Evolutionary conservation across 2,113 vertebrate genomes (phyloP).

Genomic region (Campylomormyrus tamandua): DNA sequence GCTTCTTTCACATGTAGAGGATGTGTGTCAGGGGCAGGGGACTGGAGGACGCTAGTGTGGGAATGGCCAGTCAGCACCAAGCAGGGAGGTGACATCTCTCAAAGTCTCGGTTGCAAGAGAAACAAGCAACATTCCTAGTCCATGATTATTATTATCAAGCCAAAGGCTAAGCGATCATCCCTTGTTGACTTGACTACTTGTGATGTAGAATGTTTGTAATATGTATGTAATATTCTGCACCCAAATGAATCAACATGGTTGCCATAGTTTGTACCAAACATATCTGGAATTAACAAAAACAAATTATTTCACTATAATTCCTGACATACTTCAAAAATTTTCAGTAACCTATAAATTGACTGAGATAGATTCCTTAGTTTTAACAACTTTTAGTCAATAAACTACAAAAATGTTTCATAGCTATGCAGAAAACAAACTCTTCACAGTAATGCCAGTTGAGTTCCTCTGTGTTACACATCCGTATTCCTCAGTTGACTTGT

Average conservation of each 20-base stretch:
- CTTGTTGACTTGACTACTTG: background rate
- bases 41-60: background rate
- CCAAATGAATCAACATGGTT: background rate
- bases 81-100: too few relatives aligned
- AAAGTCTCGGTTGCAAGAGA: background rate
- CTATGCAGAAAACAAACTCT: slow-evolving; percentile 1
- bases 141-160: background rate
- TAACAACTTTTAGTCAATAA: background rate
- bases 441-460: background rate
- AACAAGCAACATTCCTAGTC: background rate
- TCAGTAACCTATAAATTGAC: background rate
- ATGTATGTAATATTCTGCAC: background rate
- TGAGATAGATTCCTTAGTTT: background rate
- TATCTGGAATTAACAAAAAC: slow-evolving; percentile 8
- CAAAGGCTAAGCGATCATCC: background rate
- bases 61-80: background rate
- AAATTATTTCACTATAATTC: background rate
- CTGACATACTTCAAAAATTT: background rate
- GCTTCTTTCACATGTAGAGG: background rate
- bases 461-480: background rate
- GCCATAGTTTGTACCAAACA: background rate
- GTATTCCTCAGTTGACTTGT: background rate
- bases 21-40: background rate
- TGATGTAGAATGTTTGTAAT: background rate
- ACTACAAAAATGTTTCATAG: background rate